Conservation (phyloP, 92 coral and sea anemone species). For the Metridium senile region DNA sequence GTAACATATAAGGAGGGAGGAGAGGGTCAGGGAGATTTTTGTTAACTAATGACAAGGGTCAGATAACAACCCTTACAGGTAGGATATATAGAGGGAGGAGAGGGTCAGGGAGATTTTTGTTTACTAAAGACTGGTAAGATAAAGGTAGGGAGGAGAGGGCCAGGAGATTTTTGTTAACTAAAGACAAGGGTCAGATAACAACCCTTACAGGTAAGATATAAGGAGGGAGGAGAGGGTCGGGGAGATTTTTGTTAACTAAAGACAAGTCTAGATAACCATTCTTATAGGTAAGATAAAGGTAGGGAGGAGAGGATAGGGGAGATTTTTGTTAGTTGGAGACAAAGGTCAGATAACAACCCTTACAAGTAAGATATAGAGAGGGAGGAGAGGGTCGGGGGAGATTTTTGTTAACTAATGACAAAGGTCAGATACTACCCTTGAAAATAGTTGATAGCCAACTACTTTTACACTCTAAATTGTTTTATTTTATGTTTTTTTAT, state of each 20-base stretch:
- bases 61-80: background rate
- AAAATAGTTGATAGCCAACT: constrained; percentile 61
- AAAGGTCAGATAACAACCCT: constrained; percentile 47
- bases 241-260: background rate
- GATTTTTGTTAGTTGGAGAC: constrained; percentile 55
- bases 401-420: constrained; percentile 58
- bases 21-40: background rate
- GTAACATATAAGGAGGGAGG: constrained; percentile 19
- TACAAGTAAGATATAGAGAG: constrained; percentile 52
- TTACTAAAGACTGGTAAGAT: too few relatives aligned
- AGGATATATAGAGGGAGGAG: background rate
- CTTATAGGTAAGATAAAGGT: background rate
- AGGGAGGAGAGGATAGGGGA: constrained; percentile 55
- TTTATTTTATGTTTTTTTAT: too few relatives aligned
- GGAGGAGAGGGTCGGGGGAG: constrained; percentile 7
- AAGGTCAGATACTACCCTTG: constrained; percentile 52
- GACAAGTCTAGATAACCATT: background rate
- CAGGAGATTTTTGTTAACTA: constrained; percentile 52
- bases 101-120: too few relatives aligned
- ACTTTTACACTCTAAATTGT: too few relatives aligned
- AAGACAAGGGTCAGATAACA: constrained; percentile 42
- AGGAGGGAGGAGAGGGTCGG: background rate
- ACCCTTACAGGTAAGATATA: constrained; percentile 67
- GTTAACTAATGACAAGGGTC: background rate
- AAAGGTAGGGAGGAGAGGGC: constrained; percentile 70